Conservation (phyloP, 2,113 vertebrate species). For the Prunella himalayana region DNA sequence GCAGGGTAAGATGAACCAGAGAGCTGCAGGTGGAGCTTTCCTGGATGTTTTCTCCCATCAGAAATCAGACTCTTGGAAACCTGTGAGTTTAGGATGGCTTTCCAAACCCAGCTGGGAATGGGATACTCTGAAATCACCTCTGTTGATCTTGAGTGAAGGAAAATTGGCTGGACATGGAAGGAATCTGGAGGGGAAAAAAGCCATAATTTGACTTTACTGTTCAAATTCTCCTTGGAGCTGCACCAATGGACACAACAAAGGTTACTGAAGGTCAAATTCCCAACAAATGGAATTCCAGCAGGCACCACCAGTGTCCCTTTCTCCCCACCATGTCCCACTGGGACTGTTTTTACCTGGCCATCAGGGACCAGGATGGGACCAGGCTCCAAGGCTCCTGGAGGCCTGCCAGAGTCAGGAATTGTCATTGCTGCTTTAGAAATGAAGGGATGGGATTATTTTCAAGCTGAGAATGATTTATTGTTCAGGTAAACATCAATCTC, state of each 20-base stretch:
- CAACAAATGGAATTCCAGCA: not conserved
- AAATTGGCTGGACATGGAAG: not conserved
- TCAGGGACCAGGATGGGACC: not conserved
- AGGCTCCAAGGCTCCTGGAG: fast-evolving
- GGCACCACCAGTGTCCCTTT: not conserved
- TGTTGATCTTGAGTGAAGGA: not conserved
- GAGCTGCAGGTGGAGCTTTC: not conserved
- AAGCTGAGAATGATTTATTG: not conserved
- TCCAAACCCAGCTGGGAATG: not conserved
- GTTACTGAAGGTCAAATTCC: not conserved
- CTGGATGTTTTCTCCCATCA: not conserved
- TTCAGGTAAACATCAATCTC: not conserved
- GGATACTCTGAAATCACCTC: not conserved
- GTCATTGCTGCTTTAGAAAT: not conserved
- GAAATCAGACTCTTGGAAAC: not conserved
- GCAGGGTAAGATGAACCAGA: not conserved
- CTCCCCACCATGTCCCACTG: not conserved
- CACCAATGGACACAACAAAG: not conserved
- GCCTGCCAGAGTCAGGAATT: not conserved
- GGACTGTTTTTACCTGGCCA: fast-evolving
- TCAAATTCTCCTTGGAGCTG: not conserved
- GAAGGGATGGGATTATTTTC: not conserved
- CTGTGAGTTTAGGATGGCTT: not conserved
- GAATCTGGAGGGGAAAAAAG: fast-evolving
- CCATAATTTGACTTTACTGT: not conserved